A percentile compares a stretch with the other conserved stretches of the same genome.
Conservation (phyloP, 2,797 vertebrate species). For the Dendrocincla fuliginosa region DNA sequence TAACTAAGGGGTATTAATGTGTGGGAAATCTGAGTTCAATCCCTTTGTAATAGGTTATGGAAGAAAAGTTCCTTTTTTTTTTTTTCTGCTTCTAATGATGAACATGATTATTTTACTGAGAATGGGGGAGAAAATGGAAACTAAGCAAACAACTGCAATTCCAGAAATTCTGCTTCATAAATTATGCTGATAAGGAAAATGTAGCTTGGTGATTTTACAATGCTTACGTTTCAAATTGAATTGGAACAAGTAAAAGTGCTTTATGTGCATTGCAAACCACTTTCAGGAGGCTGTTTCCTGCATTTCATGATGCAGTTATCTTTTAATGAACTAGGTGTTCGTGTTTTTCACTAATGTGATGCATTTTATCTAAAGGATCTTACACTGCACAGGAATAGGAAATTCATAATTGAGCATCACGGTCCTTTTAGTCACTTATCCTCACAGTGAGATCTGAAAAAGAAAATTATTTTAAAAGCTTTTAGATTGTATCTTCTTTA, state of each 20-base stretch:
- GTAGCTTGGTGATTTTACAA: neutral
- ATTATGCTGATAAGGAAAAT: conserved; percentile 60
- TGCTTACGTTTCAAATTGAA: conserved; percentile 8
- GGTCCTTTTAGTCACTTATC: neutral
- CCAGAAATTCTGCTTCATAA: conserved; percentile 59
- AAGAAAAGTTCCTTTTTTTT: neutral
- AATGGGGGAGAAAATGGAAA: conserved; percentile 16
- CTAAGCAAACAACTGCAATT: conserved; percentile 42
- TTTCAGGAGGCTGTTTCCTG: neutral
- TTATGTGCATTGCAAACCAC: neutral
- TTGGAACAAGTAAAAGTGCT: conserved; percentile 20
- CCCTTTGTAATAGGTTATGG: neutral
- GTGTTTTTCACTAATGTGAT: neutral
- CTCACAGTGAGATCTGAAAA: neutral
- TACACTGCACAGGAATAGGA: neutral
- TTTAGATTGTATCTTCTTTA: neutral
- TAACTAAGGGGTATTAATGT: conserved; percentile 6
- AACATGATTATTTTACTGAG: conserved; percentile 42
- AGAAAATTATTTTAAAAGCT: neutral
- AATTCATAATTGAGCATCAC: neutral
- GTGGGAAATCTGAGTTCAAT: conserved; percentile 22
- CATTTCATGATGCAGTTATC: neutral
- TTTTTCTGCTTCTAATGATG: neutral
- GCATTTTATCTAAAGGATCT: neutral
- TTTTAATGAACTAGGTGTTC: conserved; percentile 36